These are phyloP conservation scores for Cheilosia vulpina DNA, from an alignment of 2,888 invertebrate genomes.

Conservation along the genomic window DNA sequence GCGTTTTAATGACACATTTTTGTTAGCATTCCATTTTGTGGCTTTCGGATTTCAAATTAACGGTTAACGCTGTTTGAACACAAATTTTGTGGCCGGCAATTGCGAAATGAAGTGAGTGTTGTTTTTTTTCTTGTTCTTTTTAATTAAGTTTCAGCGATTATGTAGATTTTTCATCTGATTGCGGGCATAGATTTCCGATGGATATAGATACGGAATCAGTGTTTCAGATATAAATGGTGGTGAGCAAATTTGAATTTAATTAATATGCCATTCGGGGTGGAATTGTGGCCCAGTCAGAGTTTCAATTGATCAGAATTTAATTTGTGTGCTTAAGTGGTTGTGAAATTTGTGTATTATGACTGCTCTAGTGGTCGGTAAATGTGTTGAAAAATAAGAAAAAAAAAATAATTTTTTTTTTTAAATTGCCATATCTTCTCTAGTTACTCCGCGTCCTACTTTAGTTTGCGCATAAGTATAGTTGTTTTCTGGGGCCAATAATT, in stretches of 20 bases:
- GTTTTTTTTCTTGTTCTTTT: slow-evolving; percentile 18
- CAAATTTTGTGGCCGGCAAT: slow-evolving; percentile 42
- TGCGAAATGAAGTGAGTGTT: slow-evolving; percentile 26
- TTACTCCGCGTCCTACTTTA: too few relatives aligned
- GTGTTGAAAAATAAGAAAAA: too few relatives aligned
- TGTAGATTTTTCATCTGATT: neutral
- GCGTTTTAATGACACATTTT: slow-evolving; percentile 61
- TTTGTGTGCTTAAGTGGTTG: too few relatives aligned
- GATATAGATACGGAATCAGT: neutral
- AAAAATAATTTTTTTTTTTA: too few relatives aligned
- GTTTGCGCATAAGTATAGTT: too few relatives aligned
- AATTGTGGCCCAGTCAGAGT: too few relatives aligned
- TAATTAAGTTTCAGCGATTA: slow-evolving; percentile 45
- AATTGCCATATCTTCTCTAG: too few relatives aligned
- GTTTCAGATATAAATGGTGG: neutral
- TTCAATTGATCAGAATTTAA: too few relatives aligned
- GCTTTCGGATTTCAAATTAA: slow-evolving; percentile 54
- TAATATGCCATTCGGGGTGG: neutral
- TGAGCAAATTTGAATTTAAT: neutral
- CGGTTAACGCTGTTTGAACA: slow-evolving; percentile 49
- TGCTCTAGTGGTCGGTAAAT: too few relatives aligned
- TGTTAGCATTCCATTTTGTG: slow-evolving; percentile 58
- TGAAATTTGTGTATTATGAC: too few relatives aligned
- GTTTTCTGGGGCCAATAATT: too few relatives aligned
- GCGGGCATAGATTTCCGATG: neutral